phyloP scores from a whole-genome alignment of 2,888 invertebrate genomes.

The Perizoma affinitatum region DNA sequence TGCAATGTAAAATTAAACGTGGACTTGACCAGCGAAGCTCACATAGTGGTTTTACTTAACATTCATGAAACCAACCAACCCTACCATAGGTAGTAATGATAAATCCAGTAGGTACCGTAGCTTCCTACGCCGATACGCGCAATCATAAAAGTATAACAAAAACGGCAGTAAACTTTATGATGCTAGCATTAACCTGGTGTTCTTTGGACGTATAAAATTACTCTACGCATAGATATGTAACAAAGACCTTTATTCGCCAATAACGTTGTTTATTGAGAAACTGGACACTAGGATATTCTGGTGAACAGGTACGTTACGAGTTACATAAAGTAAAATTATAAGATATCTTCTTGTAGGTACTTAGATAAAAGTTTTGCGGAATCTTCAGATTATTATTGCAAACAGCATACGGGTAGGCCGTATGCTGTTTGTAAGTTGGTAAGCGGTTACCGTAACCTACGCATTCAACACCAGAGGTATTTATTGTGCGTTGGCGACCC shows the following conservation, averaged over 20 bases:
- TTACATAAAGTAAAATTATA: no score
- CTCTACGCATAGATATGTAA: constrained; percentile 19
- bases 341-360: no score
- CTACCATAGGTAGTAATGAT: constrained; percentile 44
- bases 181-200: constrained; percentile 39
- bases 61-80: background rate
- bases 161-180: constrained; percentile 48
- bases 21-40: no score
- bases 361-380: no score
- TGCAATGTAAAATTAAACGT: no score
- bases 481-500: no score
- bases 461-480: no score
- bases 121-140: constrained; percentile 34
- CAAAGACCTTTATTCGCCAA: constrained; percentile 22
- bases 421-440: no score
- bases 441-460: no score
- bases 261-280: constrained; percentile 22
- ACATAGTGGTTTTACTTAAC: no score
- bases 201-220: constrained; percentile 28
- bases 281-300: constrained; percentile 17
- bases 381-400: no score
- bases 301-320: background rate
- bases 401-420: no score
- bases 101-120: constrained; percentile 36
- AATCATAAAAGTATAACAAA: constrained; percentile 47